Evolutionary conservation across 2,888 invertebrate species (phyloP).

Genomic region (Cyaniris semiargus): DNA sequence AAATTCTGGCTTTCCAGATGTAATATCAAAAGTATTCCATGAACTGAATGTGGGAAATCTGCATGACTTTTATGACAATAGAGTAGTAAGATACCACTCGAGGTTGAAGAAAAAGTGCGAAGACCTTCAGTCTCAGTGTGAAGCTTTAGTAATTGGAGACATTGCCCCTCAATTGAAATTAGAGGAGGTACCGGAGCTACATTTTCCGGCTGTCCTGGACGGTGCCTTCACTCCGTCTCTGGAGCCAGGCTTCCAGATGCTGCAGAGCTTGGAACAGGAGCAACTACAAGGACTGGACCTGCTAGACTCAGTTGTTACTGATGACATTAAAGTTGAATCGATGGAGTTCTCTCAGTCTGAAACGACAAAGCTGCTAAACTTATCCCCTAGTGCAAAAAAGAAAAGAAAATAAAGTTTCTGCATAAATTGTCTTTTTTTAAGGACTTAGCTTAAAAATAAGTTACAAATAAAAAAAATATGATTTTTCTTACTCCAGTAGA

Average conservation of each 20-base stretch:
- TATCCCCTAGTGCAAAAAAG: slow-evolving; percentile 70
- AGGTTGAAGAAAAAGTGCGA: slow-evolving; percentile 62
- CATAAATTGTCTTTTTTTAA: slow-evolving; percentile 33
- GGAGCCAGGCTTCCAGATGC: slow-evolving; percentile 84
- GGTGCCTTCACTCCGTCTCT: slow-evolving; percentile 79
- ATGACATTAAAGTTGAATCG: slow-evolving; percentile 71
- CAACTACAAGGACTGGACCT: slow-evolving; percentile 71
- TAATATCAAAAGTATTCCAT: slow-evolving; percentile 70
- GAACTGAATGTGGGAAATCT: slow-evolving; percentile 70
- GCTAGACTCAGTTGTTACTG: slow-evolving; percentile 62
- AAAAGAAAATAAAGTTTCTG: slow-evolving; percentile 60
- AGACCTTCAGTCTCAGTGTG: slow-evolving; percentile 57
- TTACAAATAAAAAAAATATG: no score
- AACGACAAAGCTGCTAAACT: slow-evolving; percentile 54
- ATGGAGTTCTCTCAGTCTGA: slow-evolving; percentile 70
- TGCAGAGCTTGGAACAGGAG: slow-evolving; percentile 83
- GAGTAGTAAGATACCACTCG: slow-evolving; percentile 65
- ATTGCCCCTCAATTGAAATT: slow-evolving; percentile 66
- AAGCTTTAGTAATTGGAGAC: slow-evolving; percentile 60
- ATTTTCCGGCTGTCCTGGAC: slow-evolving; percentile 76
- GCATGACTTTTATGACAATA: slow-evolving; percentile 69
- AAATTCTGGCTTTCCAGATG: slow-evolving; percentile 70
- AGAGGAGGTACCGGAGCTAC: slow-evolving; percentile 77
- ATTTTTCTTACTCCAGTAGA: no score
- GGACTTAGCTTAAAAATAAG: no score